A percentile compares a stretch with the other conserved stretches of the same genome.
These are phyloP conservation scores for Lonchura striata DNA, from an alignment of 2,113 vertebrate genomes.

Conservation along the genomic window DNA sequence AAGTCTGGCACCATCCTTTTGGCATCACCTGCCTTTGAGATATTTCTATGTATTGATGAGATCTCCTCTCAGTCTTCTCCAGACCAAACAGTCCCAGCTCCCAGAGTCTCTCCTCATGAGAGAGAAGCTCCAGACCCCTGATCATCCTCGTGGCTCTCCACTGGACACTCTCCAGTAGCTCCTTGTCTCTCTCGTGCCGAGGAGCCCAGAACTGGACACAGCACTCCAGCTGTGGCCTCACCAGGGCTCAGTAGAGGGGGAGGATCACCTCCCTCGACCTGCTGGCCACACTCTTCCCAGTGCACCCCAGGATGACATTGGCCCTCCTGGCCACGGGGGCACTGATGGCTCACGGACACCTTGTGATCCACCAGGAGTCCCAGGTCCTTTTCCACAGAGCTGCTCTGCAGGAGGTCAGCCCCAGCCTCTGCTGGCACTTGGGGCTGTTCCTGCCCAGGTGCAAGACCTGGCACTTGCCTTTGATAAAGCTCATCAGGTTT, in stretches of 20 bases:
- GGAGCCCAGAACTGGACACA: neutral
- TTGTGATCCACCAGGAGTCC: neutral
- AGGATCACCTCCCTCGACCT: neutral
- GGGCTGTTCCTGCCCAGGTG: neutral
- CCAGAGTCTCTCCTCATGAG: fast-evolving
- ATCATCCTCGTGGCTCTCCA: neutral
- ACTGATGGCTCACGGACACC: fast-evolving
- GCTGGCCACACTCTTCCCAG: neutral
- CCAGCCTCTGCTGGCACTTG: neutral
- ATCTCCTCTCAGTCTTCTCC: neutral
- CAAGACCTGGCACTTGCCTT: fast-evolving
- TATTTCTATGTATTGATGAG: neutral
- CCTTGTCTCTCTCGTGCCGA: neutral
- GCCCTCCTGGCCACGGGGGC: neutral
- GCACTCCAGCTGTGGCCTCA: neutral
- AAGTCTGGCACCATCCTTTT: neutral
- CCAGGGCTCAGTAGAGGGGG: neutral
- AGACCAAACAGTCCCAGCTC: neutral
- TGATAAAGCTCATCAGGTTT: neutral
- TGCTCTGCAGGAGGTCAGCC: neutral
- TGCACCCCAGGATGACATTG: neutral
- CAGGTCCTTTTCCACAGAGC: neutral
- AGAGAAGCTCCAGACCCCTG: neutral
- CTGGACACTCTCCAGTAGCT: neutral
- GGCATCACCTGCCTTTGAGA: fast-evolving